A percentile compares a stretch with the other conserved stretches of the same genome.
These are phyloP conservation scores for Brachionus calyciflorus DNA, from an alignment of 1,140 invertebrate genomes.

Conservation along the genomic window DNA sequence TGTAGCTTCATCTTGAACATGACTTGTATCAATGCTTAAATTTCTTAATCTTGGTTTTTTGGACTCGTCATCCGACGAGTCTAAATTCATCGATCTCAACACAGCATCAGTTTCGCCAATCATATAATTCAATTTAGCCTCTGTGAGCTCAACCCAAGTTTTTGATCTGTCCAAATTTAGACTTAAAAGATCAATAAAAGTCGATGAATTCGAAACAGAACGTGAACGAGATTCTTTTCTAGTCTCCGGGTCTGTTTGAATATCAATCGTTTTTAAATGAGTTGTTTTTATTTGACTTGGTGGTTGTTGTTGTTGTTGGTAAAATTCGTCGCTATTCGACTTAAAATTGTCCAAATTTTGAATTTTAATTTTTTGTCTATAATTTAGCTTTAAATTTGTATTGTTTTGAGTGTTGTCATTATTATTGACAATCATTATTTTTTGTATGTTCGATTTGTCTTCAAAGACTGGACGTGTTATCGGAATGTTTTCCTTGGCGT, in stretches of 20 bases:
- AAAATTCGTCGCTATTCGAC: too few relatives aligned
- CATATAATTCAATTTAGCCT: conserved; percentile 47
- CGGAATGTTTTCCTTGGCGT: neutral
- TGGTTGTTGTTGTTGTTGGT: too few relatives aligned
- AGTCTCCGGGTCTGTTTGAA: neutral
- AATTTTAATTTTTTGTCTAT: conserved; percentile 16
- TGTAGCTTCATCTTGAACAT: neutral
- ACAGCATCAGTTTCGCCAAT: conserved; percentile 44
- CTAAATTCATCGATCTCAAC: conserved; percentile 18
- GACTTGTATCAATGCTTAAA: neutral
- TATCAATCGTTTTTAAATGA: neutral
- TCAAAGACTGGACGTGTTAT: too few relatives aligned
- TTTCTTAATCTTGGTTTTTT: neutral
- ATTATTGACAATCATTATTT: neutral
- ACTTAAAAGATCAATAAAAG: conserved; percentile 31
- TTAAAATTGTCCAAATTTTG: conserved; percentile 6
- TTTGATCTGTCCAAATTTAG: conserved; percentile 42
- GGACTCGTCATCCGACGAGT: neutral
- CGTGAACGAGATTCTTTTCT: neutral
- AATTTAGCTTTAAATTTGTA: neutral
- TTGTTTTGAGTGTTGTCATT: neutral
- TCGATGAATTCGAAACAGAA: conserved; percentile 6
- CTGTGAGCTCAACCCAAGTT: conserved; percentile 42
- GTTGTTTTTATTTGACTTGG: neutral
- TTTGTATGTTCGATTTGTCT: neutral